Conservation (phyloP, 2,797 vertebrate genomes). For the Pelodytes ibericus region DNA sequence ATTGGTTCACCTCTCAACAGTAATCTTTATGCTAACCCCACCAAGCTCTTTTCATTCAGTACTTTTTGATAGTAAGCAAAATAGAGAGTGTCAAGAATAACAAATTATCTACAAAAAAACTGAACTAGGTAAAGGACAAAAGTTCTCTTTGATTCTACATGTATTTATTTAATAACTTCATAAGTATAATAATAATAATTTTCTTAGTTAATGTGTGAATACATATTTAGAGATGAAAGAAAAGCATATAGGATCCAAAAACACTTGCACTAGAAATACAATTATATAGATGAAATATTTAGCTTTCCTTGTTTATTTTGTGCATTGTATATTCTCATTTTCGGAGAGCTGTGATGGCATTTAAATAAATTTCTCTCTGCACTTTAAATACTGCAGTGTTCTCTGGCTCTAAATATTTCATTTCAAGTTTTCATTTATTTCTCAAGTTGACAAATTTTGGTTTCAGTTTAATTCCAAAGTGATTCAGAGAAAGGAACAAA, state of each 20-base stretch:
- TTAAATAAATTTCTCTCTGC: background rate
- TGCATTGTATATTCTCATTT: slow-evolving; percentile 13
- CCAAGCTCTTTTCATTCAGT: too few relatives aligned
- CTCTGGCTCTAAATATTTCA: slow-evolving; percentile 10
- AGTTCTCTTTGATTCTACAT: too few relatives aligned
- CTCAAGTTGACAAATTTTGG: slow-evolving; percentile 43
- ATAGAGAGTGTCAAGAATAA: too few relatives aligned
- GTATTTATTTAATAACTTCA: too few relatives aligned
- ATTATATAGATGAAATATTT: slow-evolving; percentile 3
- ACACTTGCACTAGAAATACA: background rate
- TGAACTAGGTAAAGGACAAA: too few relatives aligned
- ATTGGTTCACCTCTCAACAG: too few relatives aligned
- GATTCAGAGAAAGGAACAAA: slow-evolving; percentile 39
- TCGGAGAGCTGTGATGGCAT: background rate
- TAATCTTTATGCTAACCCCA: too few relatives aligned
- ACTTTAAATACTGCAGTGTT: background rate
- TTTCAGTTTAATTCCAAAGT: slow-evolving; percentile 37
- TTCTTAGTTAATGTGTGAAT: too few relatives aligned
- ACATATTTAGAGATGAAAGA: too few relatives aligned
- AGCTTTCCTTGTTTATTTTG: slow-evolving; percentile 2
- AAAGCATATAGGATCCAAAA: background rate
- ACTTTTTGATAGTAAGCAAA: too few relatives aligned
- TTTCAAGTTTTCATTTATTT: slow-evolving; percentile 37
- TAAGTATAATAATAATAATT: too few relatives aligned
- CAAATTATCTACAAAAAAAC: too few relatives aligned